A percentile compares a stretch with the other conserved stretches of the same genome.
Evolutionary conservation across 2,113 vertebrate genomes (phyloP).

Genomic region (Stegostoma tigrinum): DNA sequence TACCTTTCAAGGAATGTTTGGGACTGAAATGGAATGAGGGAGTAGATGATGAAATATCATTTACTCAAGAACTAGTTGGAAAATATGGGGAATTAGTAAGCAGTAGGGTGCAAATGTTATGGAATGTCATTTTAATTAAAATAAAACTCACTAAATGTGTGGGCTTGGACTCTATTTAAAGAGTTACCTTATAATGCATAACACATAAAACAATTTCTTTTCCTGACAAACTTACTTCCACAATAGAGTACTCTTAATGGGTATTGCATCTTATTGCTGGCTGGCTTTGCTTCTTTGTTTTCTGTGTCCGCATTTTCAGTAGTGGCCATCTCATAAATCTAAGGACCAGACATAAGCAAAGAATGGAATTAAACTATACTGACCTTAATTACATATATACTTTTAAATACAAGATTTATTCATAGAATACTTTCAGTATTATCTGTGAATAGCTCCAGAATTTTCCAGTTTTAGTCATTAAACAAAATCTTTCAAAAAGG

Average conservation of each 20-base stretch:
- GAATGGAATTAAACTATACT: background rate
- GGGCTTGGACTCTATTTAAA: too few species aligned
- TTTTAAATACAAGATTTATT: background rate
- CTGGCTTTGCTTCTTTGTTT: slow-evolving; percentile 62
- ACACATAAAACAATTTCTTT: background rate
- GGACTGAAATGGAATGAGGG: too few species aligned
- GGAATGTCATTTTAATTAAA: too few species aligned
- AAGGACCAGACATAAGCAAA: background rate
- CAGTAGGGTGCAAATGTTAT: too few species aligned
- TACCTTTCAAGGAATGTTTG: too few species aligned
- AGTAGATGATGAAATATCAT: too few species aligned
- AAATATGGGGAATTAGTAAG: too few species aligned
- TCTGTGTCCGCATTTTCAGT: slow-evolving; percentile 72
- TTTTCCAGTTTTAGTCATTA: background rate
- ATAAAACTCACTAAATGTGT: too few species aligned
- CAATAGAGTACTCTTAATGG: slow-evolving; percentile 91
- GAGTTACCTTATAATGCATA: too few species aligned
- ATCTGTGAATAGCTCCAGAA: background rate
- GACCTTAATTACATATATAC: background rate
- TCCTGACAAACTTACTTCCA: slow-evolving; percentile 68
- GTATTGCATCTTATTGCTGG: slow-evolving; percentile 64
- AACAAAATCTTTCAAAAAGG: background rate
- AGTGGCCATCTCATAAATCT: slow-evolving; percentile 60
- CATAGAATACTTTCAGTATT: background rate
- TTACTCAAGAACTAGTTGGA: too few species aligned